A percentile compares a stretch with the other conserved stretches of the same genome.
Evolutionary conservation across 2,113 vertebrate genomes (phyloP).

Genomic region (Puffinus mauretanicus): DNA sequence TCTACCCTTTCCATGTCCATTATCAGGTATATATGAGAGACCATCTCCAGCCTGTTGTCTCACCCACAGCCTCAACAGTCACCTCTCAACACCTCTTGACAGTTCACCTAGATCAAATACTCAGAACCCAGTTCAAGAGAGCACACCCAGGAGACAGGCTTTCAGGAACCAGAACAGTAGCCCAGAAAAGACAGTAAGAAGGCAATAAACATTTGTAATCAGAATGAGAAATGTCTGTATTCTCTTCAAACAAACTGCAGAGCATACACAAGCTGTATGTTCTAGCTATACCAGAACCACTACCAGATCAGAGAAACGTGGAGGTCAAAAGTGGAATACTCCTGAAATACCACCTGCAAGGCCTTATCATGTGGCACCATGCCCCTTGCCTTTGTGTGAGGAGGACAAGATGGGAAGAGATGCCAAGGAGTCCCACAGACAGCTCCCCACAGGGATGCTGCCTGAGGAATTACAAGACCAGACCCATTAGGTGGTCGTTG

Average conservation of each 20-base stretch:
- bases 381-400: not conserved
- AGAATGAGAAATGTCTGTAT: not conserved
- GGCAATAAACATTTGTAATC: not conserved
- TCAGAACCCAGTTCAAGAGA: not conserved
- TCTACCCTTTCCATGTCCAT: not conserved
- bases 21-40: not conserved
- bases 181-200: not conserved
- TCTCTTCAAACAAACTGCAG: not conserved
- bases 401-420: not conserved
- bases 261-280: not conserved
- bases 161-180: not conserved
- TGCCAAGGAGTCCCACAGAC: not conserved
- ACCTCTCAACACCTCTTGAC: not conserved
- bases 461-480: not conserved
- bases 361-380: not conserved
- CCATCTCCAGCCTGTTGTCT: not conserved
- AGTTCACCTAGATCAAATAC: not conserved
- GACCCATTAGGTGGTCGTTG: not conserved
- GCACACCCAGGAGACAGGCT: not conserved
- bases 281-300: not conserved
- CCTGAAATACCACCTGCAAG: not conserved
- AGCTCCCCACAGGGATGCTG: accelerated
- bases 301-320: not conserved
- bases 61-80: not conserved
- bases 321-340: not conserved